phyloP scores from a whole-genome alignment of 2,888 invertebrate genomes.

The Leuctra nigra region DNA sequence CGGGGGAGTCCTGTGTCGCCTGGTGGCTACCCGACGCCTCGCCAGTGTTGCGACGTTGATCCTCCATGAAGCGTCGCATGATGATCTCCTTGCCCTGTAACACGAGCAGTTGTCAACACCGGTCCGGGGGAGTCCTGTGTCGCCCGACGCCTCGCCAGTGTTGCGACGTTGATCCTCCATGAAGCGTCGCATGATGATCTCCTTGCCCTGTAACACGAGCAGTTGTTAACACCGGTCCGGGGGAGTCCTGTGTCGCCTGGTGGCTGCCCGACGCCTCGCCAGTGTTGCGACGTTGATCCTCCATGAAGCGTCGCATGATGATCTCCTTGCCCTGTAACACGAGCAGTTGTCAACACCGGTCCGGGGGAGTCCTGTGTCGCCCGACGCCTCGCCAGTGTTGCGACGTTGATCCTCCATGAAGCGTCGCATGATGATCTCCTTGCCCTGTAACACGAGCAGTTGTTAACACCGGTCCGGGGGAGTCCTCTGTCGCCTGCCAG shows the following conservation, averaged over 20 bases:
- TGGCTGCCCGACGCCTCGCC: neutral
- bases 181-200: slow-evolving; percentile 74
- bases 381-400: slow-evolving; percentile 6
- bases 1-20: neutral
- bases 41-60: neutral
- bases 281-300: neutral
- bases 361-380: no score
- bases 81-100: slow-evolving; percentile 68
- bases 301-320: slow-evolving; percentile 69
- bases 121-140: no score
- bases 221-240: slow-evolving; percentile 2
- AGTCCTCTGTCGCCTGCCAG: neutral
- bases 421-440: slow-evolving; percentile 74
- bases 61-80: slow-evolving; percentile 63
- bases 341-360: no score
- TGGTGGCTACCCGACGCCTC: neutral
- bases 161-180: slow-evolving; percentile 60
- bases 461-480: slow-evolving; percentile 3
- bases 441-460: slow-evolving; percentile 48
- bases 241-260: neutral
- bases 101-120: no score
- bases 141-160: neutral
- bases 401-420: slow-evolving; percentile 68
- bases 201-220: slow-evolving; percentile 55
- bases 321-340: slow-evolving; percentile 62